phyloP scores from a whole-genome alignment of 1,140 invertebrate genomes.

The Aethina tumida region DNA sequence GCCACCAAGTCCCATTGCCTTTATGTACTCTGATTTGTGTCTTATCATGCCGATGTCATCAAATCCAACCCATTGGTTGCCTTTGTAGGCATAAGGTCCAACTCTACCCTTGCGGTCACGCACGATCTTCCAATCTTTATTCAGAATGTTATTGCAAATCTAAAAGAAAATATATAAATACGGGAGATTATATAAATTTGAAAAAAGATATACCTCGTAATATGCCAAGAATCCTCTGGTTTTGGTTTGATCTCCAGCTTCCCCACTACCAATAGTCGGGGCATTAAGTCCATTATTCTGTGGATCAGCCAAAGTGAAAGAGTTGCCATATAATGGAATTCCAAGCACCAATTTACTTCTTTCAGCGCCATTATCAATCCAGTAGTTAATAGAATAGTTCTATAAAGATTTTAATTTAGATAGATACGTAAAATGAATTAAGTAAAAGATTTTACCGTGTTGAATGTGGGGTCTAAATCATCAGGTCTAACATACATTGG shows the following conservation, averaged over 20 bases:
- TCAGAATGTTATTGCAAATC: constrained; percentile 58
- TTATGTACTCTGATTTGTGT: constrained; percentile 64
- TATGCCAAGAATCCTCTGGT: constrained; percentile 74
- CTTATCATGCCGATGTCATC: constrained; percentile 66
- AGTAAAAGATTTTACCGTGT: constrained; percentile 49
- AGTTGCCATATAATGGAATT: constrained; percentile 76
- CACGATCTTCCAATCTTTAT: constrained; percentile 56
- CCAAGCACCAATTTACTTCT: constrained; percentile 67
- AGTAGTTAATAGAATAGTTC: constrained; percentile 76
- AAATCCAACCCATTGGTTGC: constrained; percentile 78
- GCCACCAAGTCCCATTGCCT: constrained; percentile 65
- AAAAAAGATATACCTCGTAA: constrained; percentile 55
- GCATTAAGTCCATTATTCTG: constrained; percentile 53
- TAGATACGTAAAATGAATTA: background rate
- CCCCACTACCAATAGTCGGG: constrained; percentile 60
- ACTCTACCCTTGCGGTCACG: constrained; percentile 57
- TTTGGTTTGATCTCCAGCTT: constrained; percentile 68
- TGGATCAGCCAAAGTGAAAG: constrained; percentile 58
- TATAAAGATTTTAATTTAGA: constrained; percentile 26
- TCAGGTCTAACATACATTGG: constrained; percentile 66
- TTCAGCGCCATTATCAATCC: constrained; percentile 68
- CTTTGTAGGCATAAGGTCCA: constrained; percentile 62
- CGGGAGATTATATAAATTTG: background rate
- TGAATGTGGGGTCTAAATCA: constrained; percentile 65
- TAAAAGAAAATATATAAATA: constrained; percentile 25